These are phyloP conservation scores for Mesitornis unicolor DNA, from an alignment of 2,113 vertebrate genomes.

Conservation along the genomic window DNA sequence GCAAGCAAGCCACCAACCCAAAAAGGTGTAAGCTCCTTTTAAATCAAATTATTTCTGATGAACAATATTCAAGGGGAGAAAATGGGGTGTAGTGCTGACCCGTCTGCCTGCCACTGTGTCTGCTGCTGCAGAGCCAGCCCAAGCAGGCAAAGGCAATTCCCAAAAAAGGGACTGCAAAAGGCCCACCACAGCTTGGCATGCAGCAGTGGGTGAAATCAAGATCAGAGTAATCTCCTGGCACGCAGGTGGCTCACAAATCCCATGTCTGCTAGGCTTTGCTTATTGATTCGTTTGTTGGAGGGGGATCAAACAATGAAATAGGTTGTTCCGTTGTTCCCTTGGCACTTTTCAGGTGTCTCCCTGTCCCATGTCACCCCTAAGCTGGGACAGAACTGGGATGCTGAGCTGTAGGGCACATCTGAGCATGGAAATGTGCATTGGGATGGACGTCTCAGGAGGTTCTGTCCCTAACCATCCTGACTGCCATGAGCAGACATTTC, in stretches of 20 bases:
- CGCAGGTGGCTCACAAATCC: neutral
- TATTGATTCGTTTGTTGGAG: too few species aligned
- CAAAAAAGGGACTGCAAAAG: too few species aligned
- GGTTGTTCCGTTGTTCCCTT: neutral
- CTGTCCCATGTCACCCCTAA: neutral
- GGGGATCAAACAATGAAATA: neutral
- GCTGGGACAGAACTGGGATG: neutral
- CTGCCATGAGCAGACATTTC: neutral
- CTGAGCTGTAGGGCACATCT: neutral
- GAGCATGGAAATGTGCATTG: rapidly evolving
- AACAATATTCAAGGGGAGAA: neutral
- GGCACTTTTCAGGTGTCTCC: neutral
- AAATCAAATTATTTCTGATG: neutral
- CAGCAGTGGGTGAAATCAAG: neutral
- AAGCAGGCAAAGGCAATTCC: neutral
- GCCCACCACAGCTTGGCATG: rapidly evolving
- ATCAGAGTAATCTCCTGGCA: neutral
- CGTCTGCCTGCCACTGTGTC: too few species aligned
- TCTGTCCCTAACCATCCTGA: neutral
- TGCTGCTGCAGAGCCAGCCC: neutral
- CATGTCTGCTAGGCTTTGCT: neutral
- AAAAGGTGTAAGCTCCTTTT: neutral
- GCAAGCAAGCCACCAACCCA: neutral
- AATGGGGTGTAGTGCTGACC: neutral
- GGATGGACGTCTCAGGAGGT: neutral